Base-by-base conservation (phyloP, 23 tunicate species). In the Diplosoma virens region DNA sequence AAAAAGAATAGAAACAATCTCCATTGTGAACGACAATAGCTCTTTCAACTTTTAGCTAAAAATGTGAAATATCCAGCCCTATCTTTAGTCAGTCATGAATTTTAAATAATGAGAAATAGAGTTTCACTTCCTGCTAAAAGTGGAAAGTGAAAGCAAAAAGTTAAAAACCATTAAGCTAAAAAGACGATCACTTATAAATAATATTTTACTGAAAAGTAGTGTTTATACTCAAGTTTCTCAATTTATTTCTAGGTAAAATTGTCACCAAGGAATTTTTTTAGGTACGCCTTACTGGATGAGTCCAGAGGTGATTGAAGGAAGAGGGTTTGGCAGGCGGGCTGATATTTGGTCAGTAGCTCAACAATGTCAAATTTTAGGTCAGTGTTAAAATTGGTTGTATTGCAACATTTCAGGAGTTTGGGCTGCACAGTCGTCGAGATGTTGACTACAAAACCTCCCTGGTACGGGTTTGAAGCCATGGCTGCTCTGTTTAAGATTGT, bases 251-350 rank as follows among this genome's bases (percentile, higher is more conserved):
- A n/a, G n/a, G n/a, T n/a, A n/a, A n/a, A n/a, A n/a, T n/a, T n/a
- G n/a, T 14, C 50, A 41, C 14, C 9, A 41, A 41, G 50, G 50
- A 9, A 35, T 52, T 16, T 30, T 31, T 11, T 1, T 67, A 92
- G 97, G 97, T n/a, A 92, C 97, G 6, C 97, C 97, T 1, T 92
- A 92, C 54, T 92, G 97, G 97, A 92, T 92, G 97, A 81, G 92
- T 81, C 97, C 97, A 11, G 97, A 92, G 36, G 97, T 92, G 37
- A 92, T 92, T 24, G 97, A 85, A 67, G 97, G 97, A 17, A 75
- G 77, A 31, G 97, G 97, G 5, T 92, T 86, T 63, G 97, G 97
- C 25, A 58, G 97, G 47, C 76, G 97, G 37, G 97, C 97, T 31
- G 97, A 92, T 52, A 76, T 92, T 5, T 92, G 97, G 97, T 92